These are phyloP conservation scores for Laodelphax striatellus DNA, from an alignment of 1,140 invertebrate species.

Conservation along the genomic window DNA sequence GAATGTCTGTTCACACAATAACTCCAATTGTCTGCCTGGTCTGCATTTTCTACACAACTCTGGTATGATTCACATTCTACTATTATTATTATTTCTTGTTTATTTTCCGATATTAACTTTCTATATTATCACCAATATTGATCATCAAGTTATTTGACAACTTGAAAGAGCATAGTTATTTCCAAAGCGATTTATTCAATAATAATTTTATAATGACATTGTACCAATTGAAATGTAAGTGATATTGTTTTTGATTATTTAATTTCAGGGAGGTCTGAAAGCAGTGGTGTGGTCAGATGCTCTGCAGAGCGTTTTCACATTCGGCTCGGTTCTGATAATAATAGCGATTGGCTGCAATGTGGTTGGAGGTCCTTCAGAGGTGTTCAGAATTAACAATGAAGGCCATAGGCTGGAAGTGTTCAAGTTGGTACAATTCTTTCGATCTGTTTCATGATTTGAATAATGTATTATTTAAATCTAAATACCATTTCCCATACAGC, in stretches of 20 bases:
- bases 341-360: conserved; percentile 51
- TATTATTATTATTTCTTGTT: too few species aligned
- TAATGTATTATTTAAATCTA: too few species aligned
- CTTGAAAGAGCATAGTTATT: too few species aligned
- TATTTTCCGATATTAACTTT: too few species aligned
- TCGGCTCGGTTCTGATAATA: conserved; percentile 53
- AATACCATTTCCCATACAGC: too few species aligned
- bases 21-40: conserved; percentile 21
- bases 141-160: too few species aligned
- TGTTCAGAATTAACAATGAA: conserved; percentile 41
- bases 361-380: conserved; percentile 44
- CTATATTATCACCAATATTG: too few species aligned
- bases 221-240: too few species aligned
- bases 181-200: too few species aligned
- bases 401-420: conserved; percentile 49
- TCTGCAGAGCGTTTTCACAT: conserved; percentile 70
- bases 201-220: too few species aligned
- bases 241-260: neutral
- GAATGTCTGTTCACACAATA: conserved; percentile 22
- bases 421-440: conserved; percentile 42
- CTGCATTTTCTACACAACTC: conserved; percentile 27
- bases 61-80: conserved; percentile 14
- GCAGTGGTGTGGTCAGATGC: conserved; percentile 81
- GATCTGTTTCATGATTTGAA: too few species aligned
- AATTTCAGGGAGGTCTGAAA: conserved; percentile 52